Conservation (phyloP, 2,888 invertebrate species). For the Parochlus steinenii region DNA sequence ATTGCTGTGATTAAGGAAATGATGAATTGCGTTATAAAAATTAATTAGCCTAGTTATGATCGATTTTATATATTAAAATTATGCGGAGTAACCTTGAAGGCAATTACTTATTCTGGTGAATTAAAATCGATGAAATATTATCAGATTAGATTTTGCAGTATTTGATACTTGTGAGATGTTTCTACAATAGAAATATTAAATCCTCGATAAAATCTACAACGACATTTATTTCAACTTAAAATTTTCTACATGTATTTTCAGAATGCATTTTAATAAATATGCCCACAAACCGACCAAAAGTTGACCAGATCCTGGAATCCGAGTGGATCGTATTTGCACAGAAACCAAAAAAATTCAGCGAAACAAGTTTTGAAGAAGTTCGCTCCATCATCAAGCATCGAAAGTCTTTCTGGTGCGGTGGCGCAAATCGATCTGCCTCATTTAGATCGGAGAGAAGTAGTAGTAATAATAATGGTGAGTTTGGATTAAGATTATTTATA, state of each 20-base stretch:
- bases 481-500: too few relatives aligned
- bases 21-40: not conserved
- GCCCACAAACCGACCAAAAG: conserved; percentile 31
- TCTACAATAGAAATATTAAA: too few relatives aligned
- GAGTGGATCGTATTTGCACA: conserved; percentile 36
- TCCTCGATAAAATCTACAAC: not conserved
- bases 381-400: conserved; percentile 9
- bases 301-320: conserved; percentile 32
- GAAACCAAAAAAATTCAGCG: conserved; percentile 19
- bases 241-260: conserved; percentile 16
- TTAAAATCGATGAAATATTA: not conserved
- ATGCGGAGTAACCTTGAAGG: not conserved
- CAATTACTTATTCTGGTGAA: not conserved
- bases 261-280: conserved; percentile 34
- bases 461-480: too few relatives aligned
- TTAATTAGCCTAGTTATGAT: conserved; percentile 1
- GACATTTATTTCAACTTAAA: not conserved
- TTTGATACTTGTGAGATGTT: too few relatives aligned
- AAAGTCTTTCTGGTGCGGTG: conserved; percentile 13
- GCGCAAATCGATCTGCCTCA: conserved; percentile 12
- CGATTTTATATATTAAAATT: conserved; percentile 1
- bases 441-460: conserved; percentile 26
- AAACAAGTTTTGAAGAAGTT: conserved; percentile 1
- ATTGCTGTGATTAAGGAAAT: too few relatives aligned
- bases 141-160: too few relatives aligned